Evolutionary conservation across 92 coral and sea anemone species (phyloP).

Genomic region (Phenganax marumi): DNA sequence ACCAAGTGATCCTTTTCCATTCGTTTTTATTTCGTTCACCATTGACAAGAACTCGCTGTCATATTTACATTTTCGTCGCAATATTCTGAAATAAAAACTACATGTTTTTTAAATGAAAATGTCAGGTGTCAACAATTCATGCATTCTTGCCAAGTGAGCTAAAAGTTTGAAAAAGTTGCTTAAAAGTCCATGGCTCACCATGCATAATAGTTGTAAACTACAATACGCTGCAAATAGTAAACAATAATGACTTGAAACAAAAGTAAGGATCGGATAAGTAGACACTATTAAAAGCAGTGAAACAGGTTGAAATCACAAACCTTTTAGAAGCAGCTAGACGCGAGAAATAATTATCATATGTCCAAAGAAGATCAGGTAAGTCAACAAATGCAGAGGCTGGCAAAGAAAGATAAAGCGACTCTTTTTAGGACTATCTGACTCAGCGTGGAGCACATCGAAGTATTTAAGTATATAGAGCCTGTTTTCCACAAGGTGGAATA

Average conservation of each 20-base stretch:
- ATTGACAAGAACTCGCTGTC: conserved; percentile 86
- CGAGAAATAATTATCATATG: conserved; percentile 76
- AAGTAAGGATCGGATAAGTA: too few species aligned
- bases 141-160: not conserved
- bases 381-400: conserved; percentile 81
- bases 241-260: too few species aligned
- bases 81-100: conserved; percentile 54
- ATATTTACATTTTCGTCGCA: conserved; percentile 85
- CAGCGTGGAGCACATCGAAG: too few species aligned
- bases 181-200: too few species aligned
- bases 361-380: conserved; percentile 77
- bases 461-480: too few species aligned
- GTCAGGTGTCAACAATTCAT: not conserved
- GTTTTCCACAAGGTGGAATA: too few species aligned
- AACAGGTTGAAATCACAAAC: conserved; percentile 52
- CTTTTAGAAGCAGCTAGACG: conserved; percentile 67
- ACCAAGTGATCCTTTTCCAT: conserved; percentile 74
- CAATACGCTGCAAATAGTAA: too few species aligned
- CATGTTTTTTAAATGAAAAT: not conserved
- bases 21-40: conserved; percentile 78
- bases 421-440: not conserved
- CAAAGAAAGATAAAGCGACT: conserved; percentile 8
- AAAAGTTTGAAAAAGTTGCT: not conserved
- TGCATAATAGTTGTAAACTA: too few species aligned
- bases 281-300: not conserved